Conservation (phyloP, 2,888 invertebrate genomes). For the Nomada hirtipes region DNA sequence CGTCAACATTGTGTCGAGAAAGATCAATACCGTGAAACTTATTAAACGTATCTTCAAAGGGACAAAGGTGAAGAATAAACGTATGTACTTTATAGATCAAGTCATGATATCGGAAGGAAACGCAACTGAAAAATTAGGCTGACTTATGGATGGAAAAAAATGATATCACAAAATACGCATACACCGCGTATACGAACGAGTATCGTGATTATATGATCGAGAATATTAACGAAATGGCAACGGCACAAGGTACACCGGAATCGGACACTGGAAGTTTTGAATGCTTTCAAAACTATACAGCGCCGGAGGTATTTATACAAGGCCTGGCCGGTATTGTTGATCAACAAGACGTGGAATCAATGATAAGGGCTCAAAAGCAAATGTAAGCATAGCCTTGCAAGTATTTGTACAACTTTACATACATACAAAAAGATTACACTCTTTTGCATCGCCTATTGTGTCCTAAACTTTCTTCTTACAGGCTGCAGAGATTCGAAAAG, state of each 20-base stretch:
- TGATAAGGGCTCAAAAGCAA: constrained; percentile 96
- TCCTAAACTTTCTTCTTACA: constrained; percentile 78
- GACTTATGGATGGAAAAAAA: background rate
- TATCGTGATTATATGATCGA: background rate
- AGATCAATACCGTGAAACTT: background rate
- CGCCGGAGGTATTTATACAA: constrained; percentile 96
- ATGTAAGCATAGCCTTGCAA: constrained; percentile 87
- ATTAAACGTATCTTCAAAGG: background rate
- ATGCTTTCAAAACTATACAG: constrained; percentile 95
- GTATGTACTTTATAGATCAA: background rate
- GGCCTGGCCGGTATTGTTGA: constrained; percentile 96
- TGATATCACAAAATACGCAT: background rate
- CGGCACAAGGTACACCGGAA: constrained; percentile 84
- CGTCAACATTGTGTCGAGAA: background rate
- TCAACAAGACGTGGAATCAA: constrained; percentile 94
- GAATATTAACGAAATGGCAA: constrained; percentile 74
- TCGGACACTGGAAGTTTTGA: constrained; percentile 89
- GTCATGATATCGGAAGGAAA: background rate
- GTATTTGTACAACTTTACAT: background rate
- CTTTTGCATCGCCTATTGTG: too few relatives aligned
- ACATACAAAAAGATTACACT: background rate
- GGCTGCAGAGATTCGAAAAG: constrained; percentile 98
- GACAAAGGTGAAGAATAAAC: background rate
- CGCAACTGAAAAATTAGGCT: background rate
- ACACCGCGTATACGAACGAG: background rate